Evolutionary conservation across 2,113 vertebrate genomes (phyloP), one percentile per base, ranked within the genome.

Genomic region (Callorhinus ursinus): DNA sequence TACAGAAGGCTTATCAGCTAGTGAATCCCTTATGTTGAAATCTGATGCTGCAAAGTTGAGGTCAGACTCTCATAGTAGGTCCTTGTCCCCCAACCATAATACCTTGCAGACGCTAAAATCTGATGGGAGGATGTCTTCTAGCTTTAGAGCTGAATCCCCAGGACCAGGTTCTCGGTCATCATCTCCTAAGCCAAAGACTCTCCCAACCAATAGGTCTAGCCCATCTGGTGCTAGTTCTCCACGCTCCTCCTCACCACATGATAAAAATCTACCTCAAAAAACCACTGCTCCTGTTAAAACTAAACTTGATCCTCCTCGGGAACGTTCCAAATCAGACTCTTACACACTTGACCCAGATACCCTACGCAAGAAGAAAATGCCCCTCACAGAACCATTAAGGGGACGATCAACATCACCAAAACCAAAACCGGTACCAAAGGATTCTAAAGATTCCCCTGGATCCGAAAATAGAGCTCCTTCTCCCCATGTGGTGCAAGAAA

Each of bases 311-410:
- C 99, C 99, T 96, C 99, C 99, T 96, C 99, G 99, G 88, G 99
- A 99, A 93, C 99, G 99, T 95, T 99, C 99, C 95, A 99, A 99
- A 93, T 99, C 99, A 2, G 99, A 99, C 98, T 99, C 99, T 3
- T 99, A 99, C 93, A 99, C 99, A 0, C 98, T 99, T 93, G 99
- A 99, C 97, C 99, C 99, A 80, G 99, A 99, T 93, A 99, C 99
- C 0, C 99, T 99, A 59, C 99, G 99, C 92, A 99, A 99, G 98
- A 99, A 99, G 98, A 99, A 99, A 97, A 98, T 99, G 86, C 99
- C 99, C 0, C 98, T 99, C 14, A 99, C 99, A 10, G 99, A 99
- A 97, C 99, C 99, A 0, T 95, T 99, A 39, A 99, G 99, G 92
- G 99, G 99, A 46, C 98, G 99, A 7, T 99, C 99, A 63, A 99